phyloP scores from a whole-genome alignment of 2,113 vertebrate species.

The Brachyhypopomus occidentalis region DNA sequence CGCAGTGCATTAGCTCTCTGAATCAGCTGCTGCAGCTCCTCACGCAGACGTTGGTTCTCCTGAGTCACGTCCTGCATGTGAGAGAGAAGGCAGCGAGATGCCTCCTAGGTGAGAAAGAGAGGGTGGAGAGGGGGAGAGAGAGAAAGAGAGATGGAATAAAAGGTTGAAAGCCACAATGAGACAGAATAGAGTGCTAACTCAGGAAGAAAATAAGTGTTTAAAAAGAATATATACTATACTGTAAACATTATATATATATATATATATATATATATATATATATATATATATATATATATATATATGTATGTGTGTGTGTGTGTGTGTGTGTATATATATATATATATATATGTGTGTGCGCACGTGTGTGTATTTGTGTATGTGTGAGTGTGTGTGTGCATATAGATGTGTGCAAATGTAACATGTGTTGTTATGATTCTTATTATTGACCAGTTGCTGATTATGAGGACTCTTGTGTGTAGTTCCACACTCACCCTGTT shows the following conservation, averaged over 20 bases:
- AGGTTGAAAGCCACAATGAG: neutral
- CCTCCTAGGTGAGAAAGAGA: constrained; percentile 48
- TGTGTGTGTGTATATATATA: too few species aligned
- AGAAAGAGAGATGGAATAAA: neutral
- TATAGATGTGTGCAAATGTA: too few species aligned
- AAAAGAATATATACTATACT: too few species aligned
- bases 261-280: too few species aligned
- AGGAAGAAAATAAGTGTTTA: neutral
- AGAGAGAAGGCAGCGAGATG: constrained; percentile 37
- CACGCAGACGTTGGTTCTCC: constrained; percentile 51
- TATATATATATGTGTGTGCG: too few species aligned
- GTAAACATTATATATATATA: neutral
- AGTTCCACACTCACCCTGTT: constrained; percentile 46
- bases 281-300: too few species aligned
- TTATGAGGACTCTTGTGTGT: neutral
- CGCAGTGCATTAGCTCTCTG: constrained; percentile 32
- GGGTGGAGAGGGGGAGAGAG: neutral
- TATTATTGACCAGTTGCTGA: neutral
- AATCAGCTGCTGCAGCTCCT: constrained; percentile 52
- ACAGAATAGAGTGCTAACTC: too few species aligned
- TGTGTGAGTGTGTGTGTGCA: too few species aligned
- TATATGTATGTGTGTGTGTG: too few species aligned
- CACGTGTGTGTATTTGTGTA: too few species aligned
- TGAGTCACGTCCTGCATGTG: constrained; percentile 41
- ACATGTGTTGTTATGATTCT: too few species aligned